Conservation (phyloP, 2,888 invertebrate genomes). For the Odontocerum albicorne region DNA sequence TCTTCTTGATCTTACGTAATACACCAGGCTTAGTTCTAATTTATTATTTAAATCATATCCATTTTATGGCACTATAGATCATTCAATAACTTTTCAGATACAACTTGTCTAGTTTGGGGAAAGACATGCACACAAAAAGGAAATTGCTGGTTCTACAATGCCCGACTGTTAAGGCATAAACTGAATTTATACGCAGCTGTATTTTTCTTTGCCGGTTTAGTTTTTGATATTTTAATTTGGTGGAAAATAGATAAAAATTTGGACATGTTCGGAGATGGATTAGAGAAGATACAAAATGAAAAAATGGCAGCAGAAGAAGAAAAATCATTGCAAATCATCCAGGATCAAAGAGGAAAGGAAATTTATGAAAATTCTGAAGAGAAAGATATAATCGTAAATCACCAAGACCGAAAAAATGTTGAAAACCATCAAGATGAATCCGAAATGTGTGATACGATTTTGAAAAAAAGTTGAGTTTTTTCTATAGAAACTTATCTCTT, state of each 20-base stretch:
- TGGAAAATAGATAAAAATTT: constrained; percentile 69
- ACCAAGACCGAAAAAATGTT: too few species aligned
- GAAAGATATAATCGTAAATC: too few species aligned
- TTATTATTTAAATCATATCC: too few species aligned
- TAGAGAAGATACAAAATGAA: not conserved
- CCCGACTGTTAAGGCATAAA: constrained; percentile 54
- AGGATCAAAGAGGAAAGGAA: not conserved
- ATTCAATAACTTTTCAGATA: constrained; percentile 52
- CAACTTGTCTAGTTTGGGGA: constrained; percentile 72
- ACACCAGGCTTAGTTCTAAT: too few species aligned
- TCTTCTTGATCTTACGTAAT: too few species aligned
- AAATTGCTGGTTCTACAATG: constrained; percentile 76
- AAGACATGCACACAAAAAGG: constrained; percentile 69
- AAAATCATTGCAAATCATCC: not conserved
- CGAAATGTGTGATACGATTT: too few species aligned
- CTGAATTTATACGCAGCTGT: constrained; percentile 67
- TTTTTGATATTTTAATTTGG: constrained; percentile 69
- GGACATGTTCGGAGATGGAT: constrained; percentile 67
- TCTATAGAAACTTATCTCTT: too few species aligned
- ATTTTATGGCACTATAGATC: too few species aligned
- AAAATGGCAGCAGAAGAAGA: not conserved
- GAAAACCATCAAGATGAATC: too few species aligned
- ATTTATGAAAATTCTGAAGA: not conserved
- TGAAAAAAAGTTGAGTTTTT: too few species aligned
- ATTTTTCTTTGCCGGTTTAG: constrained; percentile 63